Base-by-base conservation (phyloP, 2,113 vertebrate species). In the Elephantulus edwardii region DNA sequence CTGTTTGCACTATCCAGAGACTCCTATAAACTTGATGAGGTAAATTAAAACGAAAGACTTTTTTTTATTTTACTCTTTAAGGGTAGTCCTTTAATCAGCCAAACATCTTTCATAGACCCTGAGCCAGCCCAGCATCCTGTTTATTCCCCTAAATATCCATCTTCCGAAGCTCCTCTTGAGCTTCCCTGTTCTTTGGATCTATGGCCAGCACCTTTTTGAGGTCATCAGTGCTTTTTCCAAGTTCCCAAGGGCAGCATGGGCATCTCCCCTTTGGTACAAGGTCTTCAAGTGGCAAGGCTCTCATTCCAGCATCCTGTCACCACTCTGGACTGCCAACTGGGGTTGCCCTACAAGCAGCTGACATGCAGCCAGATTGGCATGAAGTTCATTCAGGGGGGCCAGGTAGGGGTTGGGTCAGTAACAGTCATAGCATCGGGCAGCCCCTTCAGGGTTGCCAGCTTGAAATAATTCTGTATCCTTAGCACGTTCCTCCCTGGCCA, bases 301-400 rank as follows among this genome's bases (percentile, higher is more conserved):
- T 74, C 98, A 95, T 91, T 97, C 95, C 30, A 98, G 97, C 17
- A 98, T 98, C 93, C 98, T 98, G 42, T 96, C 93, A n/a, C 98
- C 98, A 76, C 96, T 98, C 82, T 95, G 96, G 64, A 95, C 98
- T 4, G 98, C 98, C 62, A 96, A 92, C 22, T 87, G 89, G 5
- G 98, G 98, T 71, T 98, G 98, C n/a, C 97, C 98, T 56, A 98
- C 94, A 91, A 97, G 97, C 42, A 99, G 96, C 95, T 99, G 98
- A 85, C 98, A 99, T 71, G 98, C 97, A 0, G 98, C 98, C 66
- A 99, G 83, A 95, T 99, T 99, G 64, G 98, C 98, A 75, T 99
- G 98, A 20, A 99, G 97, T 97, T 95, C 97, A 98, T 70, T 98
- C 98, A 6, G 95, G 90, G 24, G 92, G 94, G 3, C 91, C 96